Base-by-base conservation (phyloP, 1,140 invertebrate species). In the Polypedilum vanderplanki region DNA sequence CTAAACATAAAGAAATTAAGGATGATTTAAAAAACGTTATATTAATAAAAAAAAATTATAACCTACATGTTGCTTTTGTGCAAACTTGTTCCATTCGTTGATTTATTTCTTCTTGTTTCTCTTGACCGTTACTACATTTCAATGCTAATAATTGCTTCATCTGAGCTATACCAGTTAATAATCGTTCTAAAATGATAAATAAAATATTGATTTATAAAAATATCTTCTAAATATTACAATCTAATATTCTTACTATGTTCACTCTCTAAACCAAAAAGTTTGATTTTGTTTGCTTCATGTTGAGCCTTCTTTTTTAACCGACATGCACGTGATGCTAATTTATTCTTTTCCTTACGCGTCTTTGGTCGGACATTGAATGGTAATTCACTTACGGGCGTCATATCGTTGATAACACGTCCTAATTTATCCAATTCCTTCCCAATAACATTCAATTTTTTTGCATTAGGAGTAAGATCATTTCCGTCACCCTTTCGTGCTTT, bases 401-500 rank as follows among this genome's bases (percentile, higher is more conserved):
- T 96, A 78, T 96, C 94, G 80, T 96, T 97, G 76, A 98, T 98
- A 65, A 93, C 89, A 79, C 90, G 89, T 75, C 93, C 93, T 57
- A 98, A 86, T 83, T 95, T 95, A 79, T 96, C 92, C 77, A 98
- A 85, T 85, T 99, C 96, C 80, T 91, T 90, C 15, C 96, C 96
- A 81, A 98, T 98, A 73, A 87, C 88, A 79, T 90, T 90, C 20
- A 99, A 83, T 85, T 98, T 98, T 74, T 90, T 87, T 18, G 96
- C 94, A 86, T 98, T 97, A 8, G 97, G 96, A 1, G 94, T 97
- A 75, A 98, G 86, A 84, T 98, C 97, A 83, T 98, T 98, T 20
- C 97, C 97, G 85, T 99, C 96, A 15, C 97, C 97, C 84, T 97
- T 94, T 73, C 97, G 87, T 73, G 96, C 95, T 85, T 98, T 98